Evolutionary conservation across 1,140 invertebrate genomes (phyloP), one percentile per base, ranked within the genome.

Genomic region (Eriocheir sinensis): DNA sequence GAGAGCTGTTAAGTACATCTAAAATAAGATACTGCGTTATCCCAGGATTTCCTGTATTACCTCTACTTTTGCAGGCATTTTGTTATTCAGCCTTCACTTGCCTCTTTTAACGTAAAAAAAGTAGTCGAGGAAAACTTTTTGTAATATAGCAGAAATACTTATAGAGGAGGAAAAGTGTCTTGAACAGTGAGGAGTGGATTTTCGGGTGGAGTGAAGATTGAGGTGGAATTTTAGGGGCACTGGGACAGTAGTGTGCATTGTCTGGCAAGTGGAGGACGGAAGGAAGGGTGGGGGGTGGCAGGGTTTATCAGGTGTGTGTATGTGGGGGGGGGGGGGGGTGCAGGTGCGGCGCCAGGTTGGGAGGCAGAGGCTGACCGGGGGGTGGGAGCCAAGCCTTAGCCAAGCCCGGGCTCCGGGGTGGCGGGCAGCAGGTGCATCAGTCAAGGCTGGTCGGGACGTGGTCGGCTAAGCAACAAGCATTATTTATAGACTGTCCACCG

Each of bases 281-380:
- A 48, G 44, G 44, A 48, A 48, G 44, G 15, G 44, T 4, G 15
- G 44, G 48, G 48, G 2, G 21, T 9, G 48, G 48, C 48, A 53
- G 48, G 48, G 48, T 12, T 3, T 9, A 21, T 1, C 48, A 53
- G n/a, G n/a, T n/a, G n/a, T n/a, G n/a, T n/a, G n/a, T n/a, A n/a
- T n/a, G n/a, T n/a, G n/a, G n/a, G n/a, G 48, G 2, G 48, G 48
- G 12, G 2, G 60, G 60, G 60, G n/a, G 21, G 60, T 4, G 21
- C 60, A 72, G 60, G 60, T 72, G 60, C 27, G 60, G 60, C 60
- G 60, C 60, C 60, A 72, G 60, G 60, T n/a, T n/a, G n/a, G 60
- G 60, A n/a, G n/a, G 60, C 60, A n/a, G 60, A 8, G n/a, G 27
- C 60, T 72, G 60, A n/a, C 60, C 27, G 60, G 60, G 60, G n/a